Evolutionary conservation across 1,140 invertebrate species (phyloP).

Genomic region (Cherax quadricarinatus): DNA sequence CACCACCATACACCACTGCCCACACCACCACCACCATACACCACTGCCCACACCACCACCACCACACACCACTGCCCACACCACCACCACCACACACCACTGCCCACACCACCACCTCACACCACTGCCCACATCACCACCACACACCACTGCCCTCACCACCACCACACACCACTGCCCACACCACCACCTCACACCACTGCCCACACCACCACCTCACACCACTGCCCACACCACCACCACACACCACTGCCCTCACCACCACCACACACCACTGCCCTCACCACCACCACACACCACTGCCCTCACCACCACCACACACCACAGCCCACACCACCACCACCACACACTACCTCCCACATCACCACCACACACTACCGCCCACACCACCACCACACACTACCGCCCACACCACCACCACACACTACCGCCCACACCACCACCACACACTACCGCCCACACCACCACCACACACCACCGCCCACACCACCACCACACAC

Average conservation of each 20-base stretch:
- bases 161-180: no score
- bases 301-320: background rate
- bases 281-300: no score
- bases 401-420: background rate
- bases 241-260: no score
- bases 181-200: no score
- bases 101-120: background rate
- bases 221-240: no score
- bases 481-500: no score
- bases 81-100: no score
- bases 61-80: background rate
- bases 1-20: background rate
- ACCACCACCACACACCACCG: background rate
- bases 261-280: background rate
- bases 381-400: background rate
- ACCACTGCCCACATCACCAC: background rate
- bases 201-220: no score
- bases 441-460: background rate
- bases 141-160: no score
- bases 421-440: background rate
- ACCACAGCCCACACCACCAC: background rate
- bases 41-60: background rate
- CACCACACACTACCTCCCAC: no score
- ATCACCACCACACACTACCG: background rate
- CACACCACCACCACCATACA: background rate